These are phyloP conservation scores for Salvelinus namaycush DNA, from an alignment of 2,113 vertebrate species.

Conservation along the genomic window DNA sequence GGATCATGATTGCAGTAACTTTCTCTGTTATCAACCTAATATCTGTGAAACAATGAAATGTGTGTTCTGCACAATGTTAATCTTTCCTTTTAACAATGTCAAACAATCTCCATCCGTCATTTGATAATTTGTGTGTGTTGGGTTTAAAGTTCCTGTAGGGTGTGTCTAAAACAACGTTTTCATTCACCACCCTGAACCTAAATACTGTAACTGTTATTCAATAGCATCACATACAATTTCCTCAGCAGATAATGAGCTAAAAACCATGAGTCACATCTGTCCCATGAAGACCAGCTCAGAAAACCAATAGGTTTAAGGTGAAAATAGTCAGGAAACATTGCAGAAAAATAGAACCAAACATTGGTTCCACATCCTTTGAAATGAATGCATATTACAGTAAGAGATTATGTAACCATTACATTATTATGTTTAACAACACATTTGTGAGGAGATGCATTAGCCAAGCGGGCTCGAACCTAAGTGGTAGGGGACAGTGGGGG, in stretches of 20 bases:
- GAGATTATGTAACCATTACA: background rate
- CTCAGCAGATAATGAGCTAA: background rate
- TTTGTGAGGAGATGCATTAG: background rate
- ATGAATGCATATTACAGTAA: too few relatives aligned
- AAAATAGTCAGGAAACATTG: too few relatives aligned
- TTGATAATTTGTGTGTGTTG: background rate
- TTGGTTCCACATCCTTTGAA: too few relatives aligned
- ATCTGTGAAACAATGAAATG: background rate
- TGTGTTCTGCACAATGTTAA: background rate
- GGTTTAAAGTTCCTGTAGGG: conserved; percentile 1
- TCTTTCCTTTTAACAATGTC: background rate
- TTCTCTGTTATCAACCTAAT: background rate
- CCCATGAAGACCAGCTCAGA: background rate
- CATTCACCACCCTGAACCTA: background rate
- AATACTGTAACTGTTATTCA: background rate
- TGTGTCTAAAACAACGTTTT: background rate
- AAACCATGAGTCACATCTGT: background rate
- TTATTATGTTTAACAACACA: background rate
- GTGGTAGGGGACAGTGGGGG: too few relatives aligned
- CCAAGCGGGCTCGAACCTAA: too few relatives aligned
- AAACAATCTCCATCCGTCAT: conserved; percentile 8
- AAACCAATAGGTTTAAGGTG: too few relatives aligned
- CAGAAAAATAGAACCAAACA: too few relatives aligned
- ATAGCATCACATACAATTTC: conserved; percentile 5
- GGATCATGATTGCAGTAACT: background rate